A percentile compares a stretch with the other conserved stretches of the same genome.
Conservation (phyloP, 30 jellyfish, hydroid and myxozoan genomes). For the Aurelia sp. region DNA sequence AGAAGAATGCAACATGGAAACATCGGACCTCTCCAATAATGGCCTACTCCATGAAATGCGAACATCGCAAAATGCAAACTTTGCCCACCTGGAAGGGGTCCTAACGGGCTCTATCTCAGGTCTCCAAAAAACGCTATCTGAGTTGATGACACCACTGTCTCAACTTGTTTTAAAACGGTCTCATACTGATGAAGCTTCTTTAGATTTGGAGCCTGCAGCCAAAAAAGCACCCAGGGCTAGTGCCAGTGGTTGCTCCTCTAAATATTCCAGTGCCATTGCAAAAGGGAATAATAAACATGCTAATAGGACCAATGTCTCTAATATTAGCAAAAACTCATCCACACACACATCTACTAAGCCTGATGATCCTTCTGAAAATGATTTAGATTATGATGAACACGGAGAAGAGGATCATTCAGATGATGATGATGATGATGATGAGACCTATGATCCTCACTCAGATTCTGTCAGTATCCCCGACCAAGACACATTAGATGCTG, state of each 20-base stretch:
- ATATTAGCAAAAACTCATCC: not conserved
- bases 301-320: conserved; percentile 39
- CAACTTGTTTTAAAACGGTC: too few relatives aligned
- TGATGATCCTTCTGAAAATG: conserved; percentile 23
- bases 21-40: too few relatives aligned
- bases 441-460: not conserved
- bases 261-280: conserved; percentile 22
- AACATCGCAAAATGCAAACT: too few relatives aligned
- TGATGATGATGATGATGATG: conserved; percentile 22
- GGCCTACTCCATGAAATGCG: too few relatives aligned
- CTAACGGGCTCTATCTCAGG: too few relatives aligned
- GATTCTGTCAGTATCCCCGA: conserved; percentile 31
- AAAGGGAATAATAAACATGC: conserved; percentile 4
- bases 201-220: too few relatives aligned
- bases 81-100: too few relatives aligned
- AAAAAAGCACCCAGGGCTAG: too few relatives aligned
- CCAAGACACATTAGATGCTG: conserved; percentile 29
- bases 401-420: conserved; percentile 12
- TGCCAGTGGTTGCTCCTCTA: not conserved
- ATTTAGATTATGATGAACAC: conserved; percentile 7
- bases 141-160: too few relatives aligned
- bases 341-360: conserved; percentile 19
- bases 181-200: too few relatives aligned
- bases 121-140: too few relatives aligned
- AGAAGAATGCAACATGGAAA: too few relatives aligned